Evolutionary conservation across 2,888 invertebrate genomes (phyloP).

Genomic region (Gerris lacustris): DNA sequence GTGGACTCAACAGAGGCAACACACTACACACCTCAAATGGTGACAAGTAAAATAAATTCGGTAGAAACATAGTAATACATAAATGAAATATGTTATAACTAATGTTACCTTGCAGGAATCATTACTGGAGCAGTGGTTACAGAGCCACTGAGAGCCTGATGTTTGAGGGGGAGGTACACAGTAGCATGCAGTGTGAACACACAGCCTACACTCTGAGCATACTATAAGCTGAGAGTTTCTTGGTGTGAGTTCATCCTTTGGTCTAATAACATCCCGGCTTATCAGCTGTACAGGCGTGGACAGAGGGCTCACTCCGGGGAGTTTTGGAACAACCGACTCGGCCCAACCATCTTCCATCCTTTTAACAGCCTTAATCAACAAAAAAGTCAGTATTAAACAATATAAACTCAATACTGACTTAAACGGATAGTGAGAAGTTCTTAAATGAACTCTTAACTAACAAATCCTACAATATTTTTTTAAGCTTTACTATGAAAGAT

Average conservation of each 20-base stretch:
- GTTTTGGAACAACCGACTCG: constrained; percentile 12
- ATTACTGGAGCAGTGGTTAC: constrained; percentile 38
- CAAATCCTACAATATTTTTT: too few relatives aligned
- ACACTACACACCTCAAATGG: too few relatives aligned
- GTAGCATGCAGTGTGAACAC: constrained; percentile 46
- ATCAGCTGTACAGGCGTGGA: not conserved
- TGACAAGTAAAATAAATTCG: too few relatives aligned
- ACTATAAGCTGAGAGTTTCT: constrained; percentile 37
- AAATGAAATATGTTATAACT: too few relatives aligned
- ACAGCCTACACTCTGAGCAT: constrained; percentile 45
- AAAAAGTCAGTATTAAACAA: too few relatives aligned
- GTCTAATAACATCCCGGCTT: not conserved
- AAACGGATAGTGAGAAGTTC: too few relatives aligned
- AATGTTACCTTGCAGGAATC: constrained; percentile 34
- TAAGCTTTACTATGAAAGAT: too few relatives aligned
- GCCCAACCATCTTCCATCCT: constrained; percentile 21
- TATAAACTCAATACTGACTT: too few relatives aligned
- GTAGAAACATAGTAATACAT: too few relatives aligned
- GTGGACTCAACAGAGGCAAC: too few relatives aligned
- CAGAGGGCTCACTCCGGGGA: constrained; percentile 20
- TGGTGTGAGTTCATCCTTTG: constrained; percentile 12
- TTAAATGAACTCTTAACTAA: too few relatives aligned
- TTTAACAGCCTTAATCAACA: constrained; percentile 7
- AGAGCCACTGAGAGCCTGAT: constrained; percentile 35
- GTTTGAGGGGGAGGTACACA: constrained; percentile 10